Percentiles rank a stretch among this genome's conserved stretches.
Conservation (phyloP, 64 coral and sea anemone species). For the Actinia equina region DNA sequence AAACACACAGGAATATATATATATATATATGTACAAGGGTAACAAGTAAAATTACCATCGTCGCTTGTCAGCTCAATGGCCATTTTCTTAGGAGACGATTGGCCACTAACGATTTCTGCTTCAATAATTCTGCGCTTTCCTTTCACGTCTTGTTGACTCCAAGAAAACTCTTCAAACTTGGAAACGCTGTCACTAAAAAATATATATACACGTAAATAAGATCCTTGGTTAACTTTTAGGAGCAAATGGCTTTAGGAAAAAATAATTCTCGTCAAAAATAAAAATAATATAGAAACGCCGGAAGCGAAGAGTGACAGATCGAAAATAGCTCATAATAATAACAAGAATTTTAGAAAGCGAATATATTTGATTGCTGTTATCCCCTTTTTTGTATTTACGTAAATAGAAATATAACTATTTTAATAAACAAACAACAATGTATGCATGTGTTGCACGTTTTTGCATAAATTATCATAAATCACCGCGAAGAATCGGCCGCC, state of each 20-base stretch:
- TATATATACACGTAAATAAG: background rate
- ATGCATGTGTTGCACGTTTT: background rate
- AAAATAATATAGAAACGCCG: background rate
- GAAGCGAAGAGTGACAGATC: too few relatives aligned
- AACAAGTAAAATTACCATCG: background rate
- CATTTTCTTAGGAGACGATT: constrained; percentile 2
- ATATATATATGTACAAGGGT: background rate
- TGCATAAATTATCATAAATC: constrained; percentile 10
- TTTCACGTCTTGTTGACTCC: background rate
- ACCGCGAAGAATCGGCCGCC: background rate
- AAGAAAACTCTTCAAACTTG: background rate
- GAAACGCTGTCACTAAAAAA: background rate
- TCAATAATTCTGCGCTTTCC: background rate
- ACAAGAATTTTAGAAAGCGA: too few relatives aligned
- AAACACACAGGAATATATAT: background rate
- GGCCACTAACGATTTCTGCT: background rate
- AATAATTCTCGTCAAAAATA: background rate
- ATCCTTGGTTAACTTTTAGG: too few relatives aligned
- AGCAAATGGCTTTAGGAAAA: too few relatives aligned
- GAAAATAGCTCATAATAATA: too few relatives aligned
- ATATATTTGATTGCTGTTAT: too few relatives aligned
- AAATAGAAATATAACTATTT: background rate
- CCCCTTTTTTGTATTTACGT: background rate
- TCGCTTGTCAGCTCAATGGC: background rate
- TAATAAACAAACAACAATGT: too few relatives aligned